A percentile compares a stretch with the other conserved stretches of the same genome.
Conservation (phyloP, 2,797 vertebrate species). For the Anguilla obscura region DNA sequence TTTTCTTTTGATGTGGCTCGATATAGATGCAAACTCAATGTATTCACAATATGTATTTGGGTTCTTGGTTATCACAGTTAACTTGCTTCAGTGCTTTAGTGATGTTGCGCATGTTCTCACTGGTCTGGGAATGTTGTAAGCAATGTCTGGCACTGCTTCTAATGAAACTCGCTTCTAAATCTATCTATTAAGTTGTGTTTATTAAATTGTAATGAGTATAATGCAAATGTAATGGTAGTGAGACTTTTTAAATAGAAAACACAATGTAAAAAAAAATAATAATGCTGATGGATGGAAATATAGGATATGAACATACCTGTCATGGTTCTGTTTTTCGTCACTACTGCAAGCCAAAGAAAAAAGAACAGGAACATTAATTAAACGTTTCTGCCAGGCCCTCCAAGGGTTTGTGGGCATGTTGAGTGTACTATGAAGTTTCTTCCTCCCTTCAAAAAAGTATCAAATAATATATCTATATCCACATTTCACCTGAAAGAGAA, state of each 20-base stretch:
- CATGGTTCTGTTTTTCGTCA: constrained; percentile 28
- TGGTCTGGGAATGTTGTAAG: neutral
- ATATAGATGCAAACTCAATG: neutral
- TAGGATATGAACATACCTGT: constrained; percentile 27
- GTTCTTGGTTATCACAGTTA: neutral
- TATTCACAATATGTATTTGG: neutral
- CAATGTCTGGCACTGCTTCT: neutral
- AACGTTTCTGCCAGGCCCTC: neutral
- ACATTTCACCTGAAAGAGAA: neutral
- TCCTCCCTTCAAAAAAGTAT: neutral
- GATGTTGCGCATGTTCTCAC: neutral
- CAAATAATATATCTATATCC: neutral
- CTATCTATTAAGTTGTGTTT: neutral
- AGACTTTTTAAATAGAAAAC: neutral
- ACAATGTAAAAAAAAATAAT: neutral
- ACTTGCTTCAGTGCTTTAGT: neutral
- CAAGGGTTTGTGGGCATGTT: neutral
- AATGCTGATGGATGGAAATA: neutral
- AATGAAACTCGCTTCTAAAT: too few relatives aligned
- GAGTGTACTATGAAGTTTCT: too few relatives aligned
- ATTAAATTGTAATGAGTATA: neutral
- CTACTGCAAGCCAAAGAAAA: constrained; percentile 29
- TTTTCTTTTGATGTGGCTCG: neutral
- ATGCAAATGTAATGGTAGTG: neutral
- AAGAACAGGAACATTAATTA: neutral